A percentile compares a stretch with the other conserved stretches of the same genome.
These are phyloP conservation scores for Halocaridina rubra DNA, from an alignment of 2,888 invertebrate genomes.

Conservation along the genomic window DNA sequence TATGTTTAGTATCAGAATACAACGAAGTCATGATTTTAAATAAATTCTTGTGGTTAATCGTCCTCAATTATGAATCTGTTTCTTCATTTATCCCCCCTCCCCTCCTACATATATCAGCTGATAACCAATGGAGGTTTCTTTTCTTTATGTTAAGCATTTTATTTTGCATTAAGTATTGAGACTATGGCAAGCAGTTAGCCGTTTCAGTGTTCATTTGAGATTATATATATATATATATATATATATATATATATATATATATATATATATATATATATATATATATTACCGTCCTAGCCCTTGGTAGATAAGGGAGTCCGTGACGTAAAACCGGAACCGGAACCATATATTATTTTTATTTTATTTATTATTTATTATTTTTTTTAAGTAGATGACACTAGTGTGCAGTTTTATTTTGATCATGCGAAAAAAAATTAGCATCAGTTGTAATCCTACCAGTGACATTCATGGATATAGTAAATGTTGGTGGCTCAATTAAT, in stretches of 20 bases:
- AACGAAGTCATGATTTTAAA: not conserved
- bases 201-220: no score
- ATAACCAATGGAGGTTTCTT: not conserved
- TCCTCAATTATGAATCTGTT: not conserved
- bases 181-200: no score
- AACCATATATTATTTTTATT: not conserved
- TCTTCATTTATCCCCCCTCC: not conserved
- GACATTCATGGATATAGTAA: no score
- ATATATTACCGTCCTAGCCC: no score
- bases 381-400: not conserved
- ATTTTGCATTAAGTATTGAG: no score
- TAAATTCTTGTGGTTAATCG: not conserved
- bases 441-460: no score
- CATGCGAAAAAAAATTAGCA: no score
- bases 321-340: not conserved
- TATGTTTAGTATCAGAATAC: no score
- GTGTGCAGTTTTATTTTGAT: no score
- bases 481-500: no score
- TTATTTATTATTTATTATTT: not conserved
- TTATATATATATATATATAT: constrained; percentile 13
- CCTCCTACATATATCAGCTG: not conserved
- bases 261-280: not conserved
- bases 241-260: not conserved
- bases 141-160: not conserved
- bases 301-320: no score